These are phyloP conservation scores for Mandrillus leucophaeus DNA, from an alignment of 2,113 vertebrate genomes.

Conservation along the genomic window DNA sequence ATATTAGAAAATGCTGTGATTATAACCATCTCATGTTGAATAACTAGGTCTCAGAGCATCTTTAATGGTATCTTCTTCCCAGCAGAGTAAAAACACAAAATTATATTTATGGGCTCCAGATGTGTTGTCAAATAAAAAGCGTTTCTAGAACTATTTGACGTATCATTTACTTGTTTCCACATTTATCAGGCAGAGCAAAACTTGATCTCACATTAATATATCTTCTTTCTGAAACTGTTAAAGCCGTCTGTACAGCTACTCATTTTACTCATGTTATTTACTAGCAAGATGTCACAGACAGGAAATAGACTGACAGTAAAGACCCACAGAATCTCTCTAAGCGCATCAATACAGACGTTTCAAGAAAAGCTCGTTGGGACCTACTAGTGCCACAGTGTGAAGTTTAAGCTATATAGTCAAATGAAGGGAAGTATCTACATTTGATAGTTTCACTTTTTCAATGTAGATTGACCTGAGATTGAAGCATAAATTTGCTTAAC, in stretches of 20 bases:
- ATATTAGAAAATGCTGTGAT: not conserved
- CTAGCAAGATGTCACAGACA: not conserved
- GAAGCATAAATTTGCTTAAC: not conserved
- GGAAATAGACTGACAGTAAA: not conserved
- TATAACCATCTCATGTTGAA: not conserved
- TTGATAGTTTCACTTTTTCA: not conserved
- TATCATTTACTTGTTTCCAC: not conserved
- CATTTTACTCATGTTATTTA: not conserved
- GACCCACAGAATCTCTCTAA: not conserved
- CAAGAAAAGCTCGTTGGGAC: not conserved
- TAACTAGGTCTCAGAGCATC: not conserved
- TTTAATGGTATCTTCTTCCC: slow-evolving; percentile 13
- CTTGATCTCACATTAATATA: not conserved
- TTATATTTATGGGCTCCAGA: slow-evolving; percentile 68
- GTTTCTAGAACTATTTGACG: not conserved
- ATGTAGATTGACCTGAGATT: not conserved
- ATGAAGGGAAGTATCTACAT: not conserved
- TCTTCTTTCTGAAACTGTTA: slow-evolving; percentile 5
- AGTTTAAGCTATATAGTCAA: not conserved
- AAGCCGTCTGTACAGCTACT: not conserved
- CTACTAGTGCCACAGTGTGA: not conserved
- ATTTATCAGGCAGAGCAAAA: not conserved
- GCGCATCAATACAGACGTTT: not conserved
- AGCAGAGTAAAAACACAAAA: not conserved
- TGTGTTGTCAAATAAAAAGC: slow-evolving; percentile 45